A percentile compares a stretch with the other conserved stretches of the same genome.
phyloP scores from a whole-genome alignment of 2,797 vertebrate species.

The Sebastes itinus region DNA sequence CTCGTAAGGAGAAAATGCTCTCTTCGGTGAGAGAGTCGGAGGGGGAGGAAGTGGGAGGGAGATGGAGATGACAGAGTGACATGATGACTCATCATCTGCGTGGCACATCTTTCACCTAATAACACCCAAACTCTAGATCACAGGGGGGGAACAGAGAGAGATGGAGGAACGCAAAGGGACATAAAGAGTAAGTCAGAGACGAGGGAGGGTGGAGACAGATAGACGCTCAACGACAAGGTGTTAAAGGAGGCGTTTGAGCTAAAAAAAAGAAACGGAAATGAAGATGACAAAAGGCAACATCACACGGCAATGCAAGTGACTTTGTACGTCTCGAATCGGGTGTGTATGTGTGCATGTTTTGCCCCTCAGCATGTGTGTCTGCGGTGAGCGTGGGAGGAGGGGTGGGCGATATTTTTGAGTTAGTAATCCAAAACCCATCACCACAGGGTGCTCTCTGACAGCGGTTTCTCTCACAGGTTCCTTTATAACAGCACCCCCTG shows the following conservation, averaged over 20 bases:
- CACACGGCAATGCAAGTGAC: constrained; percentile 34
- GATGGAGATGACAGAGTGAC: constrained; percentile 56
- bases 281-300: constrained; percentile 68
- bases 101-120: constrained; percentile 66
- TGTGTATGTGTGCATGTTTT: constrained; percentile 9
- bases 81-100: constrained; percentile 59
- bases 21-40: background rate
- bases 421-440: constrained; percentile 42
- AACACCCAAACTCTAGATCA: constrained; percentile 65
- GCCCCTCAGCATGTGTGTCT: constrained; percentile 11
- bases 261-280: constrained; percentile 14
- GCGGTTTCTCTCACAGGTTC: constrained; percentile 39
- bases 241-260: constrained; percentile 62
- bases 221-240: constrained; percentile 43
- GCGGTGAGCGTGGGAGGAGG: background rate
- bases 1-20: constrained; percentile 7
- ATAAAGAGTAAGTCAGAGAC: constrained; percentile 37
- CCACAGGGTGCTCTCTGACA: constrained; percentile 56
- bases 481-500: constrained; percentile 25
- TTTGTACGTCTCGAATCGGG: constrained; percentile 18
- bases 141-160: constrained; percentile 1
- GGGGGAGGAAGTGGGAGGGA: background rate
- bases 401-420: constrained; percentile 39
- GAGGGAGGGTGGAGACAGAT: constrained; percentile 37
- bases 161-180: constrained; percentile 34